Evolutionary conservation across 2,888 invertebrate species (phyloP), one percentile per base, ranked within the genome.

Genomic region (Eumacrocentrus americanus): DNA sequence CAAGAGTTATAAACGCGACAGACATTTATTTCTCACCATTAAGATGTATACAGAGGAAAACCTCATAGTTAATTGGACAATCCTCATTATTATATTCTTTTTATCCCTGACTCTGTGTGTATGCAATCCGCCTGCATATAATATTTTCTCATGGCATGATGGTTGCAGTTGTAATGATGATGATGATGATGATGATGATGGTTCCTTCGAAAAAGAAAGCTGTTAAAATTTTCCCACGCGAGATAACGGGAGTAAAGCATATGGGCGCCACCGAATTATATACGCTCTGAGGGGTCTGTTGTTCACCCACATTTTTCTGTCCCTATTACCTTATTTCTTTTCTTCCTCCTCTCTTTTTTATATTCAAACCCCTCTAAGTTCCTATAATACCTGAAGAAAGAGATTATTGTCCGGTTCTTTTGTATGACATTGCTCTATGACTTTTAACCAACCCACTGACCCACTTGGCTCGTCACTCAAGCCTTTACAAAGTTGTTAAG

Each of bases 401-500:
- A 14, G 12, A 23, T 46, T 23, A 46, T 46, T 46, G 46, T 46
- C 46, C 20, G 14, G 23, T 29, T 29, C 29, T 29, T 29, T 46
- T 5, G 23, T 46, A 5, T 12, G 25, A 54, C 29, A 42, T 54
- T 42, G 29, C 44, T 40, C 54, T 54, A 44, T 44, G 54, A 54
- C 44, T 54, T 54, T 44, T 54, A 29, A 44, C 54, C 54, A 42
- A 54, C 54, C 42, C 42, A 54, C 54, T 42, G 54, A 54, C 46
- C 23, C 46, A 46, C 46, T 46, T 46, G 20, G 11, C 3, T 22
- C 23, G 23, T 46, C 23, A 46, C 23, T 23, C 12, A 25, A 25
- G 46, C 25, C 25, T 23, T 18, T 20, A 23, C n/a, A 22, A 7
- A 14, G 9, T 11, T 20, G 18, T 25, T 11, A n/a, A 25, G n/a